These are phyloP conservation scores for Furnarius figulus DNA, from an alignment of 2,113 vertebrate species.

Conservation along the genomic window DNA sequence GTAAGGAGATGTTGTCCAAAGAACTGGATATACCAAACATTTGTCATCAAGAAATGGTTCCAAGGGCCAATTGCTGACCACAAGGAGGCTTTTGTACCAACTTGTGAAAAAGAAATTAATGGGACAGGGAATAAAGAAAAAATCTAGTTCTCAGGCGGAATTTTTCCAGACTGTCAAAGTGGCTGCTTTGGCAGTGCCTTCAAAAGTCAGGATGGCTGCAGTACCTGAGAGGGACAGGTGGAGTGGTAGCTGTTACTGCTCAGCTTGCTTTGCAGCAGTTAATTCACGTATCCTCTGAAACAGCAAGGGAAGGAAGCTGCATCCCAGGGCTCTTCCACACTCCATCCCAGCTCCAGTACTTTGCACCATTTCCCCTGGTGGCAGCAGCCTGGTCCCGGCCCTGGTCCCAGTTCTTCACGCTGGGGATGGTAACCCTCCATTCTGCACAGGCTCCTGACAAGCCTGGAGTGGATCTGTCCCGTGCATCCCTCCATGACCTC, in stretches of 20 bases:
- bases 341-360: not conserved
- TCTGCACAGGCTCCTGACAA: not conserved
- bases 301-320: not conserved
- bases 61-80: not conserved
- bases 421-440: not conserved
- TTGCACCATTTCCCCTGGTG: not conserved
- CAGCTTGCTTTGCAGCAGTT: not conserved
- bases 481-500: not conserved
- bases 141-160: not conserved
- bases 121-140: not conserved
- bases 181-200: not conserved
- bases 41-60: not conserved
- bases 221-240: not conserved
- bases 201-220: not conserved
- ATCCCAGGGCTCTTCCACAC: not conserved
- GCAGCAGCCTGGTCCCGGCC: not conserved
- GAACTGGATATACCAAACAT: not conserved
- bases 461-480: not conserved
- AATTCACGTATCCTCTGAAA: not conserved
- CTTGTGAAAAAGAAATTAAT: not conserved
- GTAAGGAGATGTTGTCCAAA: not conserved
- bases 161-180: not conserved
- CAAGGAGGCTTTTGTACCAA: not conserved
- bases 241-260: not conserved
- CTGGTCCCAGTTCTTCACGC: not conserved